Percentiles rank a stretch among this genome's conserved stretches.
Conservation (phyloP, 2,888 invertebrate species). For the Lumbricus terrestris region DNA sequence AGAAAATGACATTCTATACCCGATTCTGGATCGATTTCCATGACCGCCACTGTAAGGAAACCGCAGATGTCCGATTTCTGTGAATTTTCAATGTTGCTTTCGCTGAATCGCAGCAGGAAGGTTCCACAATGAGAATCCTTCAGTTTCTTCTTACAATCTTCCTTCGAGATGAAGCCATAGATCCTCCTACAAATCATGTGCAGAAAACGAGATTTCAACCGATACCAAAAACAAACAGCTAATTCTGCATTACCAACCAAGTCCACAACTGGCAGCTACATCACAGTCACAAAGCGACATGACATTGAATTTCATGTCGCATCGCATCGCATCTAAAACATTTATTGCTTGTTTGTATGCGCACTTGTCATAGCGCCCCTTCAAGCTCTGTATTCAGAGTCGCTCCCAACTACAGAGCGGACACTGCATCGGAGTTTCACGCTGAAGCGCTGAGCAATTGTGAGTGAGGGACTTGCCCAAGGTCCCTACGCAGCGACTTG, state of each 20-base stretch:
- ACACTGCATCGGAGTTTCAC: too few relatives aligned
- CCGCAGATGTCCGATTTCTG: constrained; percentile 37
- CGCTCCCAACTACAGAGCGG: too few relatives aligned
- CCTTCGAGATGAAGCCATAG: constrained; percentile 38
- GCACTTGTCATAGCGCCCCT: too few relatives aligned
- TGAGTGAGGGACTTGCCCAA: too few relatives aligned
- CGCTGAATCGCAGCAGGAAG: constrained; percentile 39
- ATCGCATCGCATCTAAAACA: too few relatives aligned
- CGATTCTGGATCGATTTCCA: constrained; percentile 32
- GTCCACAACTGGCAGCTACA: neutral
- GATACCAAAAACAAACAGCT: neutral
- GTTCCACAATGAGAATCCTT: constrained; percentile 30
- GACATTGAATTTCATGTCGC: too few relatives aligned
- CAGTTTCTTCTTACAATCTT: constrained; percentile 31
- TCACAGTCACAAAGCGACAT: too few relatives aligned
- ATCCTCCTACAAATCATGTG: constrained; percentile 33
- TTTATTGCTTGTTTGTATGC: too few relatives aligned
- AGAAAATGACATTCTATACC: constrained; percentile 29
- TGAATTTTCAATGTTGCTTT: constrained; percentile 35
- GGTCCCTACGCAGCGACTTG: too few relatives aligned
- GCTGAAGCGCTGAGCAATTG: too few relatives aligned
- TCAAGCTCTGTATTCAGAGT: too few relatives aligned
- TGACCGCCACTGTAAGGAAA: constrained; percentile 36
- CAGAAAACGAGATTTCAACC: neutral
- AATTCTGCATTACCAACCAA: neutral